Base-by-base conservation (phyloP, 2,113 vertebrate species). In the Zosterops borbonicus region DNA sequence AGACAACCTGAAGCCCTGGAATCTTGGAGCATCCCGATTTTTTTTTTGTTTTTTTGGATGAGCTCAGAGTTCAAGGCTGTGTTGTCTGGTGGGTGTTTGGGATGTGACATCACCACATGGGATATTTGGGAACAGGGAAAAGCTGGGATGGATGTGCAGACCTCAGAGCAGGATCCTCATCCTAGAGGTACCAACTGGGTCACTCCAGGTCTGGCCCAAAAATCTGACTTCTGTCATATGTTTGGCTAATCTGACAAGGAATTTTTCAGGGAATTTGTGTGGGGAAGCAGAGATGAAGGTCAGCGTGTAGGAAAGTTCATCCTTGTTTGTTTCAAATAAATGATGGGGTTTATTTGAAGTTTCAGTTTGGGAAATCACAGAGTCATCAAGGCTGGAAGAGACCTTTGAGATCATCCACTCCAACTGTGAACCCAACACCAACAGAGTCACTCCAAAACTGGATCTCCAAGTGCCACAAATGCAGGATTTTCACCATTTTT, bases 71-170 rank as follows among this genome's bases (percentile, higher is more conserved):
- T 20, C 44, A 21, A 21, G 75, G 25, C 23, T 47, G 37, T 8
- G 49, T 14, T 52, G 37, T 22, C 47, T 55, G 70, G 3, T 6
- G 62, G 39, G 12, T 27, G 13, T 68, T 46, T 59, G 28, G 29
- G n/a, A 11, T 35, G n/a, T 22, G 69, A 3, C 46, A 31, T n/a
- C 22, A 6, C 14, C 31, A 0, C 1, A 12, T 19, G 47, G 37
- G 44, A 24, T 16, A 5, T 4, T 2, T 71, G 69, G 47, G 39
- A 82, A 14, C 49, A 77, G 55, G 7, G 27, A 8, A 41, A 70
- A 79, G 5, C 14, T 75, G 37, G 29, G 74, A n/a, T 39, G 74
- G 41, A 16, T 46, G 31, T 53, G 39, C 25, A 44, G 12, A 16
- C 3, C 6, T 39, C 68, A 53, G 35, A 17, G 39, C 46, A 70